Evolutionary conservation across 2,113 vertebrate genomes (phyloP).

Genomic region (Istiophorus platypterus): DNA sequence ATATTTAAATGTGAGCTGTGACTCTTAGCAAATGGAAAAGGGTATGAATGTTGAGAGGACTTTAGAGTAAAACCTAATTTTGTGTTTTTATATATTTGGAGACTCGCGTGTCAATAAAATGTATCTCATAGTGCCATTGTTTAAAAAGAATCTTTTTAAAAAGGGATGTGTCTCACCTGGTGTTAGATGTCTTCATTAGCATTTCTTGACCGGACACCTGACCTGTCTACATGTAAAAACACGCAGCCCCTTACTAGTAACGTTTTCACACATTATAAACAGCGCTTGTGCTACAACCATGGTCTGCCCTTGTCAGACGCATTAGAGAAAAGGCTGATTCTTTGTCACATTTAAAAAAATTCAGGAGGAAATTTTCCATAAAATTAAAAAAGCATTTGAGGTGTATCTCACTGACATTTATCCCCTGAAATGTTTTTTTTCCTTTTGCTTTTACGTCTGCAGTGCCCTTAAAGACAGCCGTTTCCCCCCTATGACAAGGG

Average conservation of each 20-base stretch:
- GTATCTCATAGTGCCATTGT: no score
- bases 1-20: neutral
- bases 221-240: conserved; percentile 19
- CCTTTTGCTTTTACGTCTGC: conserved; percentile 70
- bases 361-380: neutral
- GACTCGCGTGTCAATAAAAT: neutral
- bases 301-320: neutral
- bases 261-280: conserved; percentile 2
- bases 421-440: conserved; percentile 6
- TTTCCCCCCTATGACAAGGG: conserved; percentile 99
- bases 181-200: neutral
- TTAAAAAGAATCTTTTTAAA: neutral
- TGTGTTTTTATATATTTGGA: neutral
- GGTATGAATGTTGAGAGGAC: neutral
- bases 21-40: neutral
- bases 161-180: neutral
- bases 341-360: neutral
- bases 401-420: neutral
- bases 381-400: neutral
- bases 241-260: neutral
- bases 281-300: neutral
- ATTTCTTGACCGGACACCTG: conserved; percentile 10
- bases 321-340: neutral
- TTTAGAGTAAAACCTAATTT: neutral
- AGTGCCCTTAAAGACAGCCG: conserved; percentile 99